A percentile compares a stretch with the other conserved stretches of the same genome.
Evolutionary conservation across 2,797 vertebrate species (phyloP).

Genomic region (Limosa lapponica): DNA sequence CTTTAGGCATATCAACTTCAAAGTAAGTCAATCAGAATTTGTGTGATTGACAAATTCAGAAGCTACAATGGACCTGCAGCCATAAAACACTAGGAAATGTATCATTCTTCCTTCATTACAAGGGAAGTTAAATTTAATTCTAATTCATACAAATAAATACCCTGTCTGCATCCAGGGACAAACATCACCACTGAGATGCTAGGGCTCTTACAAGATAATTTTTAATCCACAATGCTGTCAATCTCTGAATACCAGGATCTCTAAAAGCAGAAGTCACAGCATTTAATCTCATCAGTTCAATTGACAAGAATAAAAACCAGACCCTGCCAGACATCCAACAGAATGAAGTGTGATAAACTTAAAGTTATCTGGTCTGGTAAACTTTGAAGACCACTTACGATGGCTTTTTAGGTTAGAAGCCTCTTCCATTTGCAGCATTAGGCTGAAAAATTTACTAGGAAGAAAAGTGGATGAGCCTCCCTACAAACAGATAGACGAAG

Average conservation of each 20-base stretch:
- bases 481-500: background rate
- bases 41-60: background rate
- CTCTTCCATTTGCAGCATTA: background rate
- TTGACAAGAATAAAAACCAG: background rate
- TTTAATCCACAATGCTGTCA: background rate
- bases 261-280: background rate
- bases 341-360: background rate
- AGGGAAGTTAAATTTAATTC: background rate
- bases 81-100: background rate
- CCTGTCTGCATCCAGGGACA: background rate
- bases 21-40: background rate
- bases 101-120: background rate
- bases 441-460: background rate
- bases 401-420: background rate
- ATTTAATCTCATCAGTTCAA: background rate
- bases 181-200: background rate
- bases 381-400: background rate
- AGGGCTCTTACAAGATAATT: background rate
- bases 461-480: background rate
- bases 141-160: background rate
- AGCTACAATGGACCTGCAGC: background rate
- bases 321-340: background rate
- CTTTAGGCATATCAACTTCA: background rate
- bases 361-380: background rate
- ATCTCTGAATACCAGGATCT: background rate